Base-by-base conservation (phyloP, 2,113 vertebrate genomes). In the Ctenomys sociabilis region DNA sequence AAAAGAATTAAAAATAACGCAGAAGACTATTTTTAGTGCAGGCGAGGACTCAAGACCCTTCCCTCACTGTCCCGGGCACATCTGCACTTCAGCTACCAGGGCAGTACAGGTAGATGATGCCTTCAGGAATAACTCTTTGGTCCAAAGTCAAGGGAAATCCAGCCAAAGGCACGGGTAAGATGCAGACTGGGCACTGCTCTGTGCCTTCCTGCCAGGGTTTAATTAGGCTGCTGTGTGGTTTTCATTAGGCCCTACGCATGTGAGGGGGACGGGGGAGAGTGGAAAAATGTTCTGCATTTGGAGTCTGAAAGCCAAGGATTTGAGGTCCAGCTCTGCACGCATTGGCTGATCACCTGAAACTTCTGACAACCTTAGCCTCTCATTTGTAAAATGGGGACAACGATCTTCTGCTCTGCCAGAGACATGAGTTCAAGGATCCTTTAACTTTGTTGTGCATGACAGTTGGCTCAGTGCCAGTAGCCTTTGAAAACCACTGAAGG, bases 331-430 rank as follows among this genome's bases (percentile, higher is more conserved):
- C 22, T 52, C 75, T 75, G 81, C 7, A 7, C 49, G 32, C 19
- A 6, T 35, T 32, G 81, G 82, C 12, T 21, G 24, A 72, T 92
- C 21, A 22, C 21, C 59, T 5, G 57, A 40, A 8, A 45, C 21
- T 68, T 84, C n/a, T 68, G 78, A n/a, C 81, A 72, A 72, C 88
- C 85, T 95, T 54, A 13, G 61, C 61, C 80, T 94, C 70, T 83
- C 59, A 5, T 85, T 85, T 91, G 82, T 85, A 80, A 78, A 86
- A 54, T 70, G 84, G 70, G 82, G 26, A 40, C 90, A 40, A 72
- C 24, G 77, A 90, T 70, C 57, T 28, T 63, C 70, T 35, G 28
- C 35, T 52, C 72, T 5, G 35, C 75, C 72, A 68, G 52, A 94
- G 32, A 24, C 4, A 11, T 4, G 59, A 35, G 28, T 1, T 64